A percentile compares a stretch with the other conserved stretches of the same genome.
These are phyloP conservation scores for Nesidiocoris tenuis DNA, from an alignment of 2,888 invertebrate species.

Conservation along the genomic window DNA sequence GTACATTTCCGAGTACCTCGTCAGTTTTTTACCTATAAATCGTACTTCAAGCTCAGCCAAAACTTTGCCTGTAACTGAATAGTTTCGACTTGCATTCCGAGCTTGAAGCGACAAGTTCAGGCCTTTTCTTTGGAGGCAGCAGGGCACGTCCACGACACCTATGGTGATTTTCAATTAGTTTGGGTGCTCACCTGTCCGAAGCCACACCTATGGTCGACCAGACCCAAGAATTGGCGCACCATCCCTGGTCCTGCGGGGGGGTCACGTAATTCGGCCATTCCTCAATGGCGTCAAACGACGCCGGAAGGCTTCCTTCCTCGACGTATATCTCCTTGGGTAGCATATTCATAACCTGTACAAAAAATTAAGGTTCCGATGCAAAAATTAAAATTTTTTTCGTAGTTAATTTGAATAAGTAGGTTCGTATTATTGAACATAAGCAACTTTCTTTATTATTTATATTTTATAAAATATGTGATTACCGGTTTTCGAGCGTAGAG, in stretches of 20 bases:
- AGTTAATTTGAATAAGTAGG: no score
- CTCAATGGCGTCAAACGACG: slow-evolving; percentile 71
- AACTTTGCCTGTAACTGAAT: no score
- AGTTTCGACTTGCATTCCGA: no score
- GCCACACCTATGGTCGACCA: slow-evolving; percentile 79
- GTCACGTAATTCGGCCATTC: slow-evolving; percentile 75
- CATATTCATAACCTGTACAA: slow-evolving; percentile 26
- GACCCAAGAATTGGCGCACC: slow-evolving; percentile 92
- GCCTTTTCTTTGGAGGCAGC: no score
- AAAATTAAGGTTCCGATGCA: background rate
- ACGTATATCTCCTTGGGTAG: slow-evolving; percentile 23
- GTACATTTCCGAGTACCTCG: no score
- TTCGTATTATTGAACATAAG: no score
- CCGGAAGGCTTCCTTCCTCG: slow-evolving; percentile 63
- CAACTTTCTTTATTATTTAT: no score
- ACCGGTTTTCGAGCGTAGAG: slow-evolving; percentile 60
- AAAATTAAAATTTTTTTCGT: background rate
- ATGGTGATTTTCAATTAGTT: no score
- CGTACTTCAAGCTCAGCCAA: no score
- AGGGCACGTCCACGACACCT: no score
- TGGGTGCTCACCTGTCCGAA: slow-evolving; percentile 57
- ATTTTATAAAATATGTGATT: background rate
- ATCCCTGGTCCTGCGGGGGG: slow-evolving; percentile 60
- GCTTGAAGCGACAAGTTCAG: no score
- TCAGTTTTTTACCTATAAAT: no score